Percentiles rank a stretch among this genome's conserved stretches.
Conservation (phyloP, 2,797 vertebrate genomes). For the Vipera latastei region DNA sequence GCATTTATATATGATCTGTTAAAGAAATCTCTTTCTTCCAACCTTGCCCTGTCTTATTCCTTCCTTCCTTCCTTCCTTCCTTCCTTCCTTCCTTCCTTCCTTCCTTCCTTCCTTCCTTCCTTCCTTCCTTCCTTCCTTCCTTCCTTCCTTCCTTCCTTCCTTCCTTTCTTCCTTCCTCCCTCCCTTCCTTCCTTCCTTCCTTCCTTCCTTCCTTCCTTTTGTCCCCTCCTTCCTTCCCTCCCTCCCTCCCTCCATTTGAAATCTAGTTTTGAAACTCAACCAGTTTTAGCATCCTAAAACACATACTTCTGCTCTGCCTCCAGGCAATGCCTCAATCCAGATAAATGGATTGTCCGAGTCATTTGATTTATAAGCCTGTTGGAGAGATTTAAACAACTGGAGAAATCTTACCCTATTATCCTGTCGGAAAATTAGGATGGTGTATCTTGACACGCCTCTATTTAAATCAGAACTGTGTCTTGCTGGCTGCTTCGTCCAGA, state of each 20-base stretch:
- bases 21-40: neutral
- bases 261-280: constrained; percentile 42
- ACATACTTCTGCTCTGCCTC: neutral
- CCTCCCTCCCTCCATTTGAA: constrained; percentile 66
- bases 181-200: too few relatives aligned
- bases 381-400: neutral
- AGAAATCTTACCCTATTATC: neutral
- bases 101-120: too few relatives aligned
- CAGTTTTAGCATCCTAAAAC: neutral
- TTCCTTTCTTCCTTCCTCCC: too few relatives aligned
- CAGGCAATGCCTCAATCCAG: neutral
- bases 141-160: rapidly evolving
- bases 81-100: too few relatives aligned
- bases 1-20: neutral
- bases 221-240: neutral
- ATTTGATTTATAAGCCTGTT: neutral
- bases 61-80: too few relatives aligned
- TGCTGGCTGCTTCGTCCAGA: neutral
- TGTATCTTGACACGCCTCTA: neutral
- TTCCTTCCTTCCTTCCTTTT: too few relatives aligned
- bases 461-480: neutral
- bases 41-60: neutral
- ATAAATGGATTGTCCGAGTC: neutral
- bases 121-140: too few relatives aligned
- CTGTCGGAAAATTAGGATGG: neutral